These are phyloP conservation scores for Syngnathus floridae DNA, from an alignment of 2,113 vertebrate species.

Conservation along the genomic window DNA sequence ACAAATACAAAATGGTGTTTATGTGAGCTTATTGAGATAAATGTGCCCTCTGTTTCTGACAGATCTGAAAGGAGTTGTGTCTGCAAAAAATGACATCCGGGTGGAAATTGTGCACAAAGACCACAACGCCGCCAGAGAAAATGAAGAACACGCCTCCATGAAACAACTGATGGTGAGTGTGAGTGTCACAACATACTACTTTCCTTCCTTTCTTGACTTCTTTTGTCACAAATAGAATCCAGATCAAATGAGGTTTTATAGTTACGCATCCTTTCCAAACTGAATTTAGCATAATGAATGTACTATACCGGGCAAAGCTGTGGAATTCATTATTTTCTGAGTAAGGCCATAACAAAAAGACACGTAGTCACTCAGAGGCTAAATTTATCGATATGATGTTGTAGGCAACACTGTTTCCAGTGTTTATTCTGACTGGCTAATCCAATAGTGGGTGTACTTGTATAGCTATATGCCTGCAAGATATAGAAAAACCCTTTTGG, in stretches of 20 bases:
- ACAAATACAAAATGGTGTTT: slow-evolving; percentile 40
- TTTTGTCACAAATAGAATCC: not conserved
- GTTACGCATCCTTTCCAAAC: slow-evolving; percentile 19
- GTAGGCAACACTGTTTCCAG: slow-evolving; percentile 39
- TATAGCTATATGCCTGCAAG: slow-evolving; percentile 34
- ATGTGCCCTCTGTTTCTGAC: slow-evolving; percentile 36
- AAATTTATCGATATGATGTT: slow-evolving; percentile 49
- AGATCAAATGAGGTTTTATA: not conserved
- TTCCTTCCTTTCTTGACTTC: not conserved
- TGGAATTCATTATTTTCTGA: slow-evolving; percentile 26
- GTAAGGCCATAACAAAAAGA: slow-evolving; percentile 32
- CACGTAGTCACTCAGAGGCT: slow-evolving; percentile 22
- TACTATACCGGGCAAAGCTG: slow-evolving; percentile 17
- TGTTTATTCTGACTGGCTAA: slow-evolving; percentile 40
- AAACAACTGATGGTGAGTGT: slow-evolving; percentile 96
- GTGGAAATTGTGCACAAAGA: slow-evolving; percentile 98
- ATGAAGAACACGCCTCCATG: slow-evolving; percentile 87
- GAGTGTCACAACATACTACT: slow-evolving; percentile 54
- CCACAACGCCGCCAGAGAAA: slow-evolving; percentile 81
- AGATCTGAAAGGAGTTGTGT: slow-evolving; percentile 97
- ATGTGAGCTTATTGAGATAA: slow-evolving; percentile 34
- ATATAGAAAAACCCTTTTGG: slow-evolving; percentile 42
- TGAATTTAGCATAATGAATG: slow-evolving; percentile 39
- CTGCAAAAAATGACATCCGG: slow-evolving; percentile 96
- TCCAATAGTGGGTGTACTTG: slow-evolving; percentile 46